These are phyloP conservation scores for Drosophila asahinai DNA, from an alignment of 1,140 invertebrate genomes.

Conservation along the genomic window DNA sequence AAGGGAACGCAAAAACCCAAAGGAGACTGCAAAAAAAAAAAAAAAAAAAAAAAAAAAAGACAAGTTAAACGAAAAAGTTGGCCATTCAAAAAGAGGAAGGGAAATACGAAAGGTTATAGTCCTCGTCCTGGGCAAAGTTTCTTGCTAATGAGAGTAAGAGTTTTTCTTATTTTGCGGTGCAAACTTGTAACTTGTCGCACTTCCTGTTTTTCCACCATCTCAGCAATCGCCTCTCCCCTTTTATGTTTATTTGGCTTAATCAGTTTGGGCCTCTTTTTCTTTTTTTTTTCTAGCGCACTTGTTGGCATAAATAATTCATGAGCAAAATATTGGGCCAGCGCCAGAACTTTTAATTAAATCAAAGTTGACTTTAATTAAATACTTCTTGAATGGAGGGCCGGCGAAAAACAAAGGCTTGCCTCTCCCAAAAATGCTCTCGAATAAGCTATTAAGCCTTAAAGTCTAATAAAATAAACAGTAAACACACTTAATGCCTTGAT, in stretches of 20 bases:
- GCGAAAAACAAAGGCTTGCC: slow-evolving; percentile 39
- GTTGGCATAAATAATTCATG: slow-evolving; percentile 75
- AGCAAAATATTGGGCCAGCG: slow-evolving; percentile 36
- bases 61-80: slow-evolving; percentile 79
- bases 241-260: slow-evolving; percentile 48
- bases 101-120: slow-evolving; percentile 53
- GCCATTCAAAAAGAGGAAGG: slow-evolving; percentile 51
- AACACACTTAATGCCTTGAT: slow-evolving; percentile 84
- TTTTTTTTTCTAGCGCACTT: slow-evolving; percentile 25
- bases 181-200: slow-evolving; percentile 64
- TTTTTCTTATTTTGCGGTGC: slow-evolving; percentile 57
- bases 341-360: slow-evolving; percentile 79
- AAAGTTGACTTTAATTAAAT: slow-evolving; percentile 78
- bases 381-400: slow-evolving; percentile 44
- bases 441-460: slow-evolving; percentile 81
- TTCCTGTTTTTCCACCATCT: slow-evolving; percentile 32
- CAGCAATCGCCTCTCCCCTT: slow-evolving; percentile 30
- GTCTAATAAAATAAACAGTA: slow-evolving; percentile 83
- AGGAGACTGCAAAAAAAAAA: slow-evolving; percentile 8
- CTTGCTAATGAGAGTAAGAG: slow-evolving; percentile 79
- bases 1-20: slow-evolving; percentile 10
- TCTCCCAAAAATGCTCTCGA: slow-evolving; percentile 21
- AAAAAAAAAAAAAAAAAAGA: slow-evolving; percentile 24
- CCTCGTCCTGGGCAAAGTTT: slow-evolving; percentile 50
- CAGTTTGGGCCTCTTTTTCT: slow-evolving; percentile 26